These are phyloP conservation scores for Pocillopora meandrina DNA, from an alignment of 92 coral and sea anemone species.

Conservation along the genomic window DNA sequence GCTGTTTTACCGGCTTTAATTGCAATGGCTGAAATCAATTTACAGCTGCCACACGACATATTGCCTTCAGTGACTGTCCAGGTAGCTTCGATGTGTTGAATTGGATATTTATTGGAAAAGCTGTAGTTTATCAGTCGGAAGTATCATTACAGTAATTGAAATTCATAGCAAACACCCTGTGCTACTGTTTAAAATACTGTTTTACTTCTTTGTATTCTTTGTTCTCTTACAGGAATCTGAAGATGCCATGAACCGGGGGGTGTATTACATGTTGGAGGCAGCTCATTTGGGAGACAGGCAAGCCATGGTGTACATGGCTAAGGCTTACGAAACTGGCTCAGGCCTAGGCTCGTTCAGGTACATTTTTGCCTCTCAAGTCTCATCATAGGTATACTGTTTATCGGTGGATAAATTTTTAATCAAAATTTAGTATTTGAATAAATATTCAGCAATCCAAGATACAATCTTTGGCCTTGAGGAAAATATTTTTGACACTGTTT, in stretches of 20 bases:
- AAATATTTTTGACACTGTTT: too few relatives aligned
- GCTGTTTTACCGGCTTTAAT: slow-evolving; percentile 73
- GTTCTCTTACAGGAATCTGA: slow-evolving; percentile 64
- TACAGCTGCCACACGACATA: slow-evolving; percentile 88
- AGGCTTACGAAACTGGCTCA: slow-evolving; percentile 86
- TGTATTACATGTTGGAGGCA: slow-evolving; percentile 82
- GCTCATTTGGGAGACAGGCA: slow-evolving; percentile 82
- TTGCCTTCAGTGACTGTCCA: slow-evolving; percentile 61
- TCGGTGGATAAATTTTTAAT: too few relatives aligned
- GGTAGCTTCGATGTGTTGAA: slow-evolving; percentile 40
- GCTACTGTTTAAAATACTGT: not conserved
- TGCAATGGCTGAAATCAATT: slow-evolving; percentile 83
- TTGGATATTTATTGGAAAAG: too few relatives aligned
- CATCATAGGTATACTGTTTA: not conserved
- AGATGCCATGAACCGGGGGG: slow-evolving; percentile 76
- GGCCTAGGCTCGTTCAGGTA: slow-evolving; percentile 87
- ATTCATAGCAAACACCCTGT: not conserved
- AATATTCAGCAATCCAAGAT: too few relatives aligned
- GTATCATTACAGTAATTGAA: too few relatives aligned
- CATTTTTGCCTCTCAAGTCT: not conserved
- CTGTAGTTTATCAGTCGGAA: too few relatives aligned
- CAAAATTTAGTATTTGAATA: too few relatives aligned
- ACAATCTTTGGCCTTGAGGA: too few relatives aligned
- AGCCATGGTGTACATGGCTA: slow-evolving; percentile 97
- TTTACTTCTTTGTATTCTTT: not conserved